Conservation (phyloP, 1,140 invertebrate species). For the Drosophila nigromelanica region DNA sequence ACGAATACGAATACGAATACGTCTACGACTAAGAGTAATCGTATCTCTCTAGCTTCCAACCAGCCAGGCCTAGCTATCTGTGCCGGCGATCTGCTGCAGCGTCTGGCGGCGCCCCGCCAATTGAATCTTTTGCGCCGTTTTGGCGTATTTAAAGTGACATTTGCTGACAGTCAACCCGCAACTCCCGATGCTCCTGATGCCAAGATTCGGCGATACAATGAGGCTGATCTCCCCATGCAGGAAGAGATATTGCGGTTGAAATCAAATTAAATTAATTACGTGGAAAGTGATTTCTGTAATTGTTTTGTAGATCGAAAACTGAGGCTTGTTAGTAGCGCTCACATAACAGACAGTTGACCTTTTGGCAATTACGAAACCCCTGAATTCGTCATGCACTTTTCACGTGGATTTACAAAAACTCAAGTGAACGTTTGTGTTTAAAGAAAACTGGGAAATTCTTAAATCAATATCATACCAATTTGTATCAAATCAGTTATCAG, state of each 20-base stretch:
- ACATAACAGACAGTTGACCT: constrained; percentile 22
- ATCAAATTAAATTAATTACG: constrained; percentile 72
- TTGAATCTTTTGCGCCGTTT: constrained; percentile 80
- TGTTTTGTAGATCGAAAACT: constrained; percentile 59
- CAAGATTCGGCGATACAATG: constrained; percentile 21
- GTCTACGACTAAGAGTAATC: too few relatives aligned
- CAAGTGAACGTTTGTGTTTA: too few relatives aligned
- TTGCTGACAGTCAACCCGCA: constrained; percentile 65
- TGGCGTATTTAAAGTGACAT: constrained; percentile 82
- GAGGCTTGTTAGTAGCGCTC: background rate
- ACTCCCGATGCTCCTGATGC: constrained; percentile 37
- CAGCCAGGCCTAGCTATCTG: constrained; percentile 22
- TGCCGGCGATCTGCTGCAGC: constrained; percentile 28
- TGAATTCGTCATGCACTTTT: background rate
- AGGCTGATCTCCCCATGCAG: constrained; percentile 13
- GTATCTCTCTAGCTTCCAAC: constrained; percentile 3
- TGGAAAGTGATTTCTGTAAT: constrained; percentile 60
- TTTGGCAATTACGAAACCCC: constrained; percentile 14
- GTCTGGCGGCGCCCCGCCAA: constrained; percentile 69
- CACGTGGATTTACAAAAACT: background rate
- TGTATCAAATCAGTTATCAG: too few relatives aligned
- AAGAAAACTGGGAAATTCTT: too few relatives aligned
- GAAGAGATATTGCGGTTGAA: constrained; percentile 18
- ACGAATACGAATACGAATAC: too few relatives aligned
- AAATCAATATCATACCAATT: too few relatives aligned